Evolutionary conservation across 2,797 vertebrate species (phyloP).

Genomic region (Decapterus maruadsi): DNA sequence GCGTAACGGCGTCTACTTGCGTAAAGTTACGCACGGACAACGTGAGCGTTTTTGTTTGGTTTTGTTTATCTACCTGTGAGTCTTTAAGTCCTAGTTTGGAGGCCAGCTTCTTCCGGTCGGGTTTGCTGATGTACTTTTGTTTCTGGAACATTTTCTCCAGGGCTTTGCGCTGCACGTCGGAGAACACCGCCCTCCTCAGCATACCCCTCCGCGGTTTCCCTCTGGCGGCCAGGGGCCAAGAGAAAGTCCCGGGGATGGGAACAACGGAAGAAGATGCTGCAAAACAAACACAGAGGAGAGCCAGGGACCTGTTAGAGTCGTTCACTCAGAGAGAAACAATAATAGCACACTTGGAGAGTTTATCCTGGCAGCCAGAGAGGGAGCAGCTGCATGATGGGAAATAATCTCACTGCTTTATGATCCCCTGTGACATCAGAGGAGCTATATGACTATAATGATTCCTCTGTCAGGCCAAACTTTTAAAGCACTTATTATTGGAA

Average conservation of each 20-base stretch:
- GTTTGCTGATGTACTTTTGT: slow-evolving; percentile 99
- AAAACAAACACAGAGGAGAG: slow-evolving; percentile 13
- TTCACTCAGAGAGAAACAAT: not conserved
- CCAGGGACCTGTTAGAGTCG: not conserved
- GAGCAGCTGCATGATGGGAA: not conserved
- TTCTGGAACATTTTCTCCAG: slow-evolving; percentile 99
- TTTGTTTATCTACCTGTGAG: slow-evolving; percentile 88
- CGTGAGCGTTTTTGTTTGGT: too few relatives aligned
- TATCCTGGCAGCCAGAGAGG: not conserved
- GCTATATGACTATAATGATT: slow-evolving; percentile 22
- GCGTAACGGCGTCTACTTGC: not conserved
- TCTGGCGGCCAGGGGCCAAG: slow-evolving; percentile 93
- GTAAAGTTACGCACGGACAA: slow-evolving; percentile 7
- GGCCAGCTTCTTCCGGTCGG: slow-evolving; percentile 95
- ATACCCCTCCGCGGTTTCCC: slow-evolving; percentile 96
- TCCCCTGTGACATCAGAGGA: not conserved
- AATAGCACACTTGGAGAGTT: too few relatives aligned
- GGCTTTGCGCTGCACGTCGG: slow-evolving; percentile 96
- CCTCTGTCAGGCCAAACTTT: slow-evolving; percentile 26
- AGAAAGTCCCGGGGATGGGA: slow-evolving; percentile 96
- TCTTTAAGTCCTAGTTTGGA: slow-evolving; percentile 96
- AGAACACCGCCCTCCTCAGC: slow-evolving; percentile 96
- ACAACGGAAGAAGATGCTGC: slow-evolving; percentile 91
- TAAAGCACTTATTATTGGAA: slow-evolving; percentile 56
- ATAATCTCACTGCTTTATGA: not conserved